Conservation (phyloP, 2,888 invertebrate genomes). For the Griposia aprilina region DNA sequence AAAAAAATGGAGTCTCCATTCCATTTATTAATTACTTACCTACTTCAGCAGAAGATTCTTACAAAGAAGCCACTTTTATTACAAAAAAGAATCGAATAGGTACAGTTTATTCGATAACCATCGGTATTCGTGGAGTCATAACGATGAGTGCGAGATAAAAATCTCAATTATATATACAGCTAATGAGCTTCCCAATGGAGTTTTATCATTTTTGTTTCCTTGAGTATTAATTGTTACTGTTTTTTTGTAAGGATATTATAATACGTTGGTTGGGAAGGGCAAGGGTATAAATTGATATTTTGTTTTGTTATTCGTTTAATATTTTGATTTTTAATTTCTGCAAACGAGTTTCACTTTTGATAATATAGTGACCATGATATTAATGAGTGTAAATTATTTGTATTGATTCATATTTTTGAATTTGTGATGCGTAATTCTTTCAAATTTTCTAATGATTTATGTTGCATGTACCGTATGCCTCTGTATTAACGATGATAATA, state of each 20-base stretch:
- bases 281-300: too few relatives aligned
- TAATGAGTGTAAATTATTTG: neutral
- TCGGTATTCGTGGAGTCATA: slow-evolving; percentile 34
- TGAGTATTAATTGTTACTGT: slow-evolving; percentile 29
- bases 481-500: neutral
- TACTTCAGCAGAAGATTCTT: neutral
- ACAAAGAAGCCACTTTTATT: neutral
- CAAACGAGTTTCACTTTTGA: neutral
- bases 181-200: slow-evolving; percentile 45
- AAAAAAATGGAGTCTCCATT: neutral
- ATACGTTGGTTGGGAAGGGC: neutral
- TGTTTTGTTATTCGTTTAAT: neutral
- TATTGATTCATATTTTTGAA: neutral
- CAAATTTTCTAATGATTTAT: neutral
- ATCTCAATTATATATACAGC: slow-evolving; percentile 45
- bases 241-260: slow-evolving; percentile 17
- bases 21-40: neutral
- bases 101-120: slow-evolving; percentile 37
- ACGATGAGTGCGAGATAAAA: slow-evolving; percentile 40
- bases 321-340: neutral
- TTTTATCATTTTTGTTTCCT: slow-evolving; percentile 35
- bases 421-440: neutral
- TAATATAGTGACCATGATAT: neutral
- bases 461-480: neutral
- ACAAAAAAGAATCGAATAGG: slow-evolving; percentile 7